Evolutionary conservation across 2,113 vertebrate genomes (phyloP), one percentile per base, ranked within the genome.

Genomic region (Asarcornis scutulata): DNA sequence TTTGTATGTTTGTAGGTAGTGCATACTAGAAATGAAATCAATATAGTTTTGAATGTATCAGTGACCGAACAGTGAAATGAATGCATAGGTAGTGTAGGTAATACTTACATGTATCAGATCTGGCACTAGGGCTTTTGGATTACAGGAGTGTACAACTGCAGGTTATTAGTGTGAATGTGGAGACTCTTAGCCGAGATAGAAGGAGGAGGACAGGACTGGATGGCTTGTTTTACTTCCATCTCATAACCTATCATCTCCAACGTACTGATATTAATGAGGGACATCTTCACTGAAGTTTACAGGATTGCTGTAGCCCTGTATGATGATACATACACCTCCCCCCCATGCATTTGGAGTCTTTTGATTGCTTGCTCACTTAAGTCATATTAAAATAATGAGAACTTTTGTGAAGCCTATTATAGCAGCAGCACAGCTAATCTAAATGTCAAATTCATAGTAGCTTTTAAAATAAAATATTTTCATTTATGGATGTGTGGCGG

Each of bases 381-480:
- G 22, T 60, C 34, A 21, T 11, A 13, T 32, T 68, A n/a, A 79
- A 92, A 76, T 56, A 73, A 63, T 25, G 31, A 85, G 75, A 68
- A 85, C 36, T 88, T 95, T n/a, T n/a, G 50, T 69, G 72, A 58
- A 93, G 40, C 62, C 53, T 76, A 4, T 64, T 34, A 34, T 6
- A 76, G 66, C 42, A 94, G 44, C 58, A 85, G 71, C 46, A 59
- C 75, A 79, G 60, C 26, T 89, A 32, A 91, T 82, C 82, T 87
- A 69, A 82, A 64, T 73, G 63, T 66, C 92, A 80, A 17, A 80
- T 62, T 83, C 3, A 3, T n/a, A 58, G 72, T 83, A 80, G 79
- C 85, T 86, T 94, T 94, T 83, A 62, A 36, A 75, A 66, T 13
- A 53, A 63, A 59, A 27, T 80, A 20, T 66, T 88, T 44, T 94